Evolutionary conservation across 2,888 invertebrate species (phyloP), one percentile per base, ranked within the genome.

Genomic region (Lochmaea crataegi): DNA sequence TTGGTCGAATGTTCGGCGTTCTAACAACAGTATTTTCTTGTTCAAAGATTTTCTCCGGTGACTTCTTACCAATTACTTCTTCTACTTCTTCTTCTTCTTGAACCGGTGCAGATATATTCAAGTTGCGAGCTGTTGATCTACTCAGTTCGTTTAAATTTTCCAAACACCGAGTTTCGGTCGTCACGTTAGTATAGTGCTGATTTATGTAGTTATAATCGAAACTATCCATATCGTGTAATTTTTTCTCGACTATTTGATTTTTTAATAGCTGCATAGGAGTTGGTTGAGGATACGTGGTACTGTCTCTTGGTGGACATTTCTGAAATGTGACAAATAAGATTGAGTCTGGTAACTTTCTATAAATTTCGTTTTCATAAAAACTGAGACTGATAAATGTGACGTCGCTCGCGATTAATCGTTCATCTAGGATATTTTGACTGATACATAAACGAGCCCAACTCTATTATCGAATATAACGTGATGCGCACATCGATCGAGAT

Each of bases 251-350:
- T 53, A 61, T 14, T 18, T 22, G 56, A 41, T 64, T 56, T 32
- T 72, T 68, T 2, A 58, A n/a, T 26, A 61, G 42, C 22, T 68
- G 56, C 38, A 68, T 68, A 38, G 67, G 68, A n/a, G 48, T 68
- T 22, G 22, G 32, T 18, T n/a, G n/a, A n/a, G n/a, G n/a, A n/a
- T n/a, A n/a, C n/a, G n/a, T n/a, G n/a, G 41, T 68, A 32, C 2
- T 68, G 3, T 64, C 45, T 57, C 60, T 57, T 2, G 42, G 12
- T 14, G 38, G 42, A 26, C 41, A 38, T 72, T 64, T 67, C 72
- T 72, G 45, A 64, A 72, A 71, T 12, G 11, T 18, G 9, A 67
- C 11, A 70, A 53, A 14, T 53, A 10, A 11, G n/a, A 16, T n/a
- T 48, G 0, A 7, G 2, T 56, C 6, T 56, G 56, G 18, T 10